Base-by-base conservation (phyloP, 2,888 invertebrate genomes). In the Dione juno region DNA sequence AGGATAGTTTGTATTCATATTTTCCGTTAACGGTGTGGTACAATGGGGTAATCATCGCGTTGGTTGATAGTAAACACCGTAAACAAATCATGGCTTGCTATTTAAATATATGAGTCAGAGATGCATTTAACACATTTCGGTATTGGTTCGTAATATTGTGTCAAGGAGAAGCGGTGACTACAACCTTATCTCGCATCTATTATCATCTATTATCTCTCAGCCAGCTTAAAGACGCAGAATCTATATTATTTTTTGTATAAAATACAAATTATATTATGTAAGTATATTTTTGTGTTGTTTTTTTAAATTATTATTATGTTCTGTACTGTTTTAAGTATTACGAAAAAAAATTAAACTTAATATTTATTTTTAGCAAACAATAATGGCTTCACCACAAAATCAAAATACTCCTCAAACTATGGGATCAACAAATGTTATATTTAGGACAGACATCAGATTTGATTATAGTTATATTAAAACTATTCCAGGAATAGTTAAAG, bases 341-440 rank as follows among this genome's bases (percentile, higher is more conserved):
- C 5, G 5, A 28, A 28, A 5, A 28, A 28, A 3, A 28, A 28
- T 41, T 41, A 63, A 37, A 65, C n/a, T 16, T 43, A 28, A 13
- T 11, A 41, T 41, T 41, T 9, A n/a, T 53, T 69, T 70, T 57
- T 58, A 73, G 71, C 1, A 9, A 61, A 67, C 19, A 50, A 64
- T 40, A 19, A 90, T 90, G 90, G 82, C 89, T 8, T 58, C 77
- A 28, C 72, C 71, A 66, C 83, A 79, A 50, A 80, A 63, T 19
- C 76, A 69, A 52, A 72, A 71, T 35, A 68, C 75, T 7, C 83
- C 83, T 0, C 89, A 89, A 77, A 80, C 81, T 19, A 83, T 90
- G 85, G 90, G 91, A n/a, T 92, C 92, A 6, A 84, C 85, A 0
- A 92, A 92, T 78, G 88, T 89, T 0, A 84, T 89, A 58, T 92